Percentiles rank a stretch among this genome's conserved stretches.
Conservation (phyloP, 2,888 invertebrate species). For the Diploptera punctata region DNA sequence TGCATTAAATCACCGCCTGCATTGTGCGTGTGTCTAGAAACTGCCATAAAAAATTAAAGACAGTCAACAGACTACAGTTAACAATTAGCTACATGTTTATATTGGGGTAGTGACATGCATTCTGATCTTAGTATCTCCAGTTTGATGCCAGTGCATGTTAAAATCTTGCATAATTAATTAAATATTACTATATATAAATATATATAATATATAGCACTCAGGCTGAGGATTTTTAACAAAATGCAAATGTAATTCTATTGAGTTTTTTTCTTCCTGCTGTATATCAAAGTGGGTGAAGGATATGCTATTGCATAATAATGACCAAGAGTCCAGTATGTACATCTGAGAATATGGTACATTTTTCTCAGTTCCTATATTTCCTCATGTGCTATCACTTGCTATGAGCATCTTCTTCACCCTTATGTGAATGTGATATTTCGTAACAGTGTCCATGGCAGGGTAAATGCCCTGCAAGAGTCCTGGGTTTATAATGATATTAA, state of each 20-base stretch:
- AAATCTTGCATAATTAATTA: too few relatives aligned
- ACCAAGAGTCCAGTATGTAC: neutral
- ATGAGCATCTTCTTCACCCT: neutral
- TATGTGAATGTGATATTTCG: slow-evolving; percentile 13
- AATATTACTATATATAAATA: too few relatives aligned
- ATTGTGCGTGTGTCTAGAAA: slow-evolving; percentile 4
- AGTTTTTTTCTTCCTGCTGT: slow-evolving; percentile 7
- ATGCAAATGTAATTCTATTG: neutral
- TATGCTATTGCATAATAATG: neutral
- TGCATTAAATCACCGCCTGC: slow-evolving; percentile 1
- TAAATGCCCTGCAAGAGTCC: neutral
- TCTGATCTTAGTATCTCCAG: neutral
- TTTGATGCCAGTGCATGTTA: neutral
- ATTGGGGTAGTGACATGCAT: neutral
- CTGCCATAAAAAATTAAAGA: neutral
- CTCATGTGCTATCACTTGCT: neutral
- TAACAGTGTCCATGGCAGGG: neutral
- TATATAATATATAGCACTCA: neutral
- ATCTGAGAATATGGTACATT: neutral
- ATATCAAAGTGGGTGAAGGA: neutral
- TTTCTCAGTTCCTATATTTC: neutral
- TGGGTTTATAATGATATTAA: slow-evolving; percentile 4
- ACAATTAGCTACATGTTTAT: slow-evolving; percentile 5
- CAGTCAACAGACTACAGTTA: too few relatives aligned
- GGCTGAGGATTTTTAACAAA: slow-evolving; percentile 10